phyloP scores from a whole-genome alignment of 2,797 vertebrate genomes.

The Acanthopagrus latus region DNA sequence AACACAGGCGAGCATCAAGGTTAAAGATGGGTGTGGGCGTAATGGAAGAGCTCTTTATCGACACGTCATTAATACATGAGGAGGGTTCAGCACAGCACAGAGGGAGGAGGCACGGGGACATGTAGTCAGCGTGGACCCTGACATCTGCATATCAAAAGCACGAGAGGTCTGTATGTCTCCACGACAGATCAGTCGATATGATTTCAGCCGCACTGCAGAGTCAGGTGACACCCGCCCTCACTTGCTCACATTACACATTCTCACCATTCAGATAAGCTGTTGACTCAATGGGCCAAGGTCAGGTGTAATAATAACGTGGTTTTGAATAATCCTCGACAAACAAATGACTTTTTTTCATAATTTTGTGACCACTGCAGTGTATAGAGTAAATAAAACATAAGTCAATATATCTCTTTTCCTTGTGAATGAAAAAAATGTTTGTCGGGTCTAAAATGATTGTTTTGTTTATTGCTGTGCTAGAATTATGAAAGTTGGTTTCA shows the following conservation, averaged over 20 bases:
- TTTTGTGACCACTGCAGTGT: not conserved
- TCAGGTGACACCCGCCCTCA: constrained; percentile 54
- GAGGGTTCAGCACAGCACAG: constrained; percentile 29
- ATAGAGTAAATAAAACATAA: not conserved
- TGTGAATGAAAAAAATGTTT: no score
- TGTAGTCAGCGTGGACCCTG: constrained; percentile 20
- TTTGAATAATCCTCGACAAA: not conserved
- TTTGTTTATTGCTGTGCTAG: no score
- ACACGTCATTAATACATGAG: constrained; percentile 68
- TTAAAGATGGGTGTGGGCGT: constrained; percentile 73
- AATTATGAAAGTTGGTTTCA: no score
- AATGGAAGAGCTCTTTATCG: constrained; percentile 69
- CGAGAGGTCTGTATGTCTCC: constrained; percentile 38
- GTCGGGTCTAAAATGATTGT: no score
- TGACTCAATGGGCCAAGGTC: constrained; percentile 9
- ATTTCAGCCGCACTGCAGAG: constrained; percentile 38
- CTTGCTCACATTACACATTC: constrained; percentile 71
- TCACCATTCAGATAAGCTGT: constrained; percentile 21
- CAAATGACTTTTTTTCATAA: not conserved
- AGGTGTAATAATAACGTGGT: constrained; percentile 36
- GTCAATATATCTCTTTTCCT: no score
- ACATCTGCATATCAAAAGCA: constrained; percentile 66
- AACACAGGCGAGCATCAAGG: constrained; percentile 74
- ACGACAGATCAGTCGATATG: constrained; percentile 63
- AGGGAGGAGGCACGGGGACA: constrained; percentile 9